These are phyloP conservation scores for Pipa parva DNA, from an alignment of 2,113 vertebrate genomes.

Conservation along the genomic window DNA sequence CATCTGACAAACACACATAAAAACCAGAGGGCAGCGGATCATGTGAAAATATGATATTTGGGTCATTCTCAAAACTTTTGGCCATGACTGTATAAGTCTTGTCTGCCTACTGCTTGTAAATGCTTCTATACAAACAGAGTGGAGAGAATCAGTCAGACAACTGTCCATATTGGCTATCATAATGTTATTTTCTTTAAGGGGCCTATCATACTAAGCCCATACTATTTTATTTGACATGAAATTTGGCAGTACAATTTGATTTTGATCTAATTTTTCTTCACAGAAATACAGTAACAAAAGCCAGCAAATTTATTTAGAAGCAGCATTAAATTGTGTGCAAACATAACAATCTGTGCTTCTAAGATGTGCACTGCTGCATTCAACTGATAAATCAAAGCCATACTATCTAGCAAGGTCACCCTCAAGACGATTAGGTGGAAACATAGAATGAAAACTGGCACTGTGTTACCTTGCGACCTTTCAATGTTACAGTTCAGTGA, in stretches of 20 bases:
- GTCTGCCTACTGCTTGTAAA: neutral
- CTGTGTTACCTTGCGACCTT: conserved; percentile 8
- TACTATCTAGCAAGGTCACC: conserved; percentile 7
- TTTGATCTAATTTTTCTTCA: conserved; percentile 25
- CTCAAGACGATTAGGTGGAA: neutral
- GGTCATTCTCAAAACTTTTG: too few relatives aligned
- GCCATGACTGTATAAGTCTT: neutral
- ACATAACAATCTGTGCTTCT: neutral
- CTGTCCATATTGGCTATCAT: conserved; percentile 22
- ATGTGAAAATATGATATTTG: too few relatives aligned
- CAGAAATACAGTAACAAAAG: conserved; percentile 4
- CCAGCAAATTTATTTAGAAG: neutral
- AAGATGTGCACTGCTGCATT: conserved; percentile 6
- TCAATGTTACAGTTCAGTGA: neutral
- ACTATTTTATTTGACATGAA: conserved; percentile 10
- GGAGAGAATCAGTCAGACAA: conserved; percentile 23
- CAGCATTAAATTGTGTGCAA: neutral
- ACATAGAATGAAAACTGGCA: conserved; percentile 16
- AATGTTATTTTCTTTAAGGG: conserved; percentile 28
- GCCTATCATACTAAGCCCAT: neutral
- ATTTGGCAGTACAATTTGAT: conserved; percentile 16
- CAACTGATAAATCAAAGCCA: conserved; percentile 6
- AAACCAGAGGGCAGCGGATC: too few relatives aligned
- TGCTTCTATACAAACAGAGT: neutral
- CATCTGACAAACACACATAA: too few relatives aligned